phyloP scores from a whole-genome alignment of 2,797 vertebrate species.

The Lithobates pipiens region DNA sequence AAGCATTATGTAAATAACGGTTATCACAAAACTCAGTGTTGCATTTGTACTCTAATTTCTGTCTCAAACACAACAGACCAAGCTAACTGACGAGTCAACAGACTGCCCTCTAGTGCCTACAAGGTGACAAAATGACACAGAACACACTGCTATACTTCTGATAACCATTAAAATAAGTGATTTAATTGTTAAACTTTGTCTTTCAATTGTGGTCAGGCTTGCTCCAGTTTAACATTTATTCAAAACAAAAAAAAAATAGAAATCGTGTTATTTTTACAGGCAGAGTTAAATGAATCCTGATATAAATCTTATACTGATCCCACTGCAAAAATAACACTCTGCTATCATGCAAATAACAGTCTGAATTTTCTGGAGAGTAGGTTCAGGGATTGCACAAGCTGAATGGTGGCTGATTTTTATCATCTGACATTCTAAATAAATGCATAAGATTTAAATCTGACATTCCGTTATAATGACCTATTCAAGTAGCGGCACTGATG shows the following conservation, averaged over 20 bases:
- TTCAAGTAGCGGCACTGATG: slow-evolving; percentile 45
- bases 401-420: slow-evolving; percentile 59
- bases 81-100: background rate
- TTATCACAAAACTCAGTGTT: background rate
- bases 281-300: background rate
- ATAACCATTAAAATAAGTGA: slow-evolving; percentile 1
- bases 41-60: background rate
- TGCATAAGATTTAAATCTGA: slow-evolving; percentile 54
- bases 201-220: slow-evolving; percentile 1
- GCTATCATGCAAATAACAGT: slow-evolving; percentile 46
- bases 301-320: slow-evolving; percentile 11
- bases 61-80: background rate
- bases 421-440: slow-evolving; percentile 58
- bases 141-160: background rate
- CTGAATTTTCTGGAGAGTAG: slow-evolving; percentile 23
- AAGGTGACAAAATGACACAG: background rate
- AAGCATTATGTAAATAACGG: background rate
- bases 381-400: slow-evolving; percentile 4
- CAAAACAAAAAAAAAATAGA: background rate
- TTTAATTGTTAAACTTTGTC: slow-evolving; percentile 15
- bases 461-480: slow-evolving; percentile 52
- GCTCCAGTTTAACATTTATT: background rate
- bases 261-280: slow-evolving; percentile 2
- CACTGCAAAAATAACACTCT: slow-evolving; percentile 10
- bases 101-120: slow-evolving; percentile 41